These are phyloP conservation scores for Erynnis tages DNA, from an alignment of 2,888 invertebrate species.

Conservation along the genomic window DNA sequence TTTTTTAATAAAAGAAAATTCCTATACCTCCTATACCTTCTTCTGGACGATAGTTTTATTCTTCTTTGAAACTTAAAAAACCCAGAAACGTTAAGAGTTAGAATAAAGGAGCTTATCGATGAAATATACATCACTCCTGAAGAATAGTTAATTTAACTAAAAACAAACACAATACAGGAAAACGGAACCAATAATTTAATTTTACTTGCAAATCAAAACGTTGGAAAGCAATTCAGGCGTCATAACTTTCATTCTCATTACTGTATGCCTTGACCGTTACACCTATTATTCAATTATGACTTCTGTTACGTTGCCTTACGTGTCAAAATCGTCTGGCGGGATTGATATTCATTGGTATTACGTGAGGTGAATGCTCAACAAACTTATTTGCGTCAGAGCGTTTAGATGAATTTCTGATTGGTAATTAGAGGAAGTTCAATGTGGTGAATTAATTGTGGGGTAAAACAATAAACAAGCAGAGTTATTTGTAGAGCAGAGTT, in stretches of 20 bases:
- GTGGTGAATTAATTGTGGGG: background rate
- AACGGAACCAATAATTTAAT: slow-evolving; percentile 39
- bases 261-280: slow-evolving; percentile 2
- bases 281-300: background rate
- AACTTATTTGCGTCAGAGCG: slow-evolving; percentile 7
- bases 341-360: slow-evolving; percentile 2
- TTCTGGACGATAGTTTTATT: too few relatives aligned
- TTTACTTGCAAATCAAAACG: slow-evolving; percentile 55
- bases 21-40: too few relatives aligned
- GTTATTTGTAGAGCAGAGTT: too few relatives aligned
- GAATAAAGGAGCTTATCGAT: too few relatives aligned
- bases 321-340: slow-evolving; percentile 1
- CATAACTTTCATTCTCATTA: slow-evolving; percentile 58
- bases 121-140: too few relatives aligned
- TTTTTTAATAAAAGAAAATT: too few relatives aligned
- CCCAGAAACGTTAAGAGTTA: too few relatives aligned
- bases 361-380: slow-evolving; percentile 10
- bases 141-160: too few relatives aligned
- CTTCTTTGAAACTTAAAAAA: too few relatives aligned
- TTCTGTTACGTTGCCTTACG: background rate
- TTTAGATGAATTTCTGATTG: slow-evolving; percentile 14
- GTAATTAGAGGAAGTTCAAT: slow-evolving; percentile 6
- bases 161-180: slow-evolving; percentile 26
- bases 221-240: slow-evolving; percentile 51
- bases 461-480: too few relatives aligned